These are phyloP conservation scores for Hydriomena furcata DNA, from an alignment of 2,888 invertebrate genomes.

Conservation along the genomic window DNA sequence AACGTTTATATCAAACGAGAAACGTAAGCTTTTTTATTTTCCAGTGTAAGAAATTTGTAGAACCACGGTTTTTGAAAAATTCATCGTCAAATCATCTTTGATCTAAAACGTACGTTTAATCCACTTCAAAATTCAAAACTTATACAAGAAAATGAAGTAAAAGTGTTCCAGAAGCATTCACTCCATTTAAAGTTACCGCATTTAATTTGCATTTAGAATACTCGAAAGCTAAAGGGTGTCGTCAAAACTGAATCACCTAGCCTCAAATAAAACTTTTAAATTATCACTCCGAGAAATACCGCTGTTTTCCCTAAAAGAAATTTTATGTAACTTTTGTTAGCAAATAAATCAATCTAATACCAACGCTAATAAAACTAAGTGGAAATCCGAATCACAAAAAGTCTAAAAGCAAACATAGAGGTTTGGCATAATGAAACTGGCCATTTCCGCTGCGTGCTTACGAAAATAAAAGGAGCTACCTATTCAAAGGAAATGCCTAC, in stretches of 20 bases:
- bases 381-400: conserved; percentile 40
- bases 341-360: conserved; percentile 25
- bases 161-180: conserved; percentile 26
- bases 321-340: conserved; percentile 17
- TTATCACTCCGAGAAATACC: conserved; percentile 20
- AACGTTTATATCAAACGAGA: conserved; percentile 2
- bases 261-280: conserved; percentile 34
- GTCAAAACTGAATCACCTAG: conserved; percentile 37
- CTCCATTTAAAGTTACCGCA: conserved; percentile 40
- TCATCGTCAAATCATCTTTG: background rate
- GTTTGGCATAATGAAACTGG: conserved; percentile 51
- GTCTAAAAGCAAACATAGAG: conserved; percentile 35
- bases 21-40: conserved; percentile 4
- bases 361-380: conserved; percentile 37
- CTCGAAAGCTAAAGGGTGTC: conserved; percentile 43
- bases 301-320: background rate
- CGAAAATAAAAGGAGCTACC: conserved; percentile 56
- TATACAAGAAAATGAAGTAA: conserved; percentile 19
- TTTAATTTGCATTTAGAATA: conserved; percentile 63
- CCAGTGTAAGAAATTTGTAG: background rate
- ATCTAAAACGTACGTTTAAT: conserved; percentile 4
- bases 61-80: background rate
- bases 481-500: conserved; percentile 24
- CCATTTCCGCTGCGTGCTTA: conserved; percentile 61
- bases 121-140: conserved; percentile 21